Evolutionary conservation across 2,797 vertebrate species (phyloP), one percentile per base, ranked within the genome.

Genomic region (Galago senegalensis): DNA sequence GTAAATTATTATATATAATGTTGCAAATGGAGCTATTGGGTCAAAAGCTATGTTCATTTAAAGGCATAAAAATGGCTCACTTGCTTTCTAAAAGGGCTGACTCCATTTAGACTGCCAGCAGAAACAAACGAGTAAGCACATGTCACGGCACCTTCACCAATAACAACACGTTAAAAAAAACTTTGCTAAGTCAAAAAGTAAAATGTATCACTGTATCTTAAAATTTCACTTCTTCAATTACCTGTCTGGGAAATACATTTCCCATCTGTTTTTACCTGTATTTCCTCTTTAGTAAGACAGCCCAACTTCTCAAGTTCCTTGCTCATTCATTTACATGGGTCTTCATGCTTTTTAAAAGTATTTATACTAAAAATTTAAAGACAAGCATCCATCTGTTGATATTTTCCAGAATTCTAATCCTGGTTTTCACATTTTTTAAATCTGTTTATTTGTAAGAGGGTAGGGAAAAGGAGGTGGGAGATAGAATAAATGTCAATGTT

Each of bases 401-500:
- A 37, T 91, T 88, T 67, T 94, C 14, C 12, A 92, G 73, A 92
- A 90, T 88, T 88, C 23, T 43, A 93, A 86, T 83, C 21, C 63
- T 37, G 14, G 27, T 85, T 34, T 84, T 17, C 2, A 80, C 11
- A 67, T 85, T 23, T 81, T 96, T 93, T 91, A 4, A 91, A 69
- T 63, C 79, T 84, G 46, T 60, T 83, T 37, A 70, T 80, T 60
- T 90, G 29, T 58, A 65, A 2, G 40, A 56, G 6, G 14, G 34
- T 72, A 4, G 25, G 18, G 9, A 17, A 27, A 5, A 6, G 17
- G 46, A 9, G 20, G 46, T 10, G 13, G 25, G 27, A 77, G 75
- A 94, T 12, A 88, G 27, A 91, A 86, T 58, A 93, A 89, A 60
- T 87, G 84, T n/a, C 82, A 95, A 40, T 61, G n/a, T 85, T 90